phyloP scores from a whole-genome alignment of 2,888 invertebrate species.

The Oxyteleia sp. region DNA sequence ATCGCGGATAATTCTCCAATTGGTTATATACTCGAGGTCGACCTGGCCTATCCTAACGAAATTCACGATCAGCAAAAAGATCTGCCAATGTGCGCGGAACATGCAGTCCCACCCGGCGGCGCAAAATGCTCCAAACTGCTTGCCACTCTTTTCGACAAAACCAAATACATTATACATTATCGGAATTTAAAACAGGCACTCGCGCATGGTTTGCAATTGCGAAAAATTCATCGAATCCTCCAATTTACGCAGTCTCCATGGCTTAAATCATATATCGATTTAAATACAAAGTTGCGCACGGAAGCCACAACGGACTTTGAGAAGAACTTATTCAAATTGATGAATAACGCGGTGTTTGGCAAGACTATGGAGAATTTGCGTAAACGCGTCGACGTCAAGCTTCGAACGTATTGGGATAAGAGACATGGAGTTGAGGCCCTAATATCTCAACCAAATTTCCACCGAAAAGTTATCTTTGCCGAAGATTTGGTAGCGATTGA shows the following conservation, averaged over 20 bases:
- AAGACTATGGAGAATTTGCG: too few species aligned
- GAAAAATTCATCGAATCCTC: conserved; percentile 26
- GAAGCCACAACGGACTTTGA: too few species aligned
- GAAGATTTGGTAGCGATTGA: too few species aligned
- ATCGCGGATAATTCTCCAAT: too few species aligned
- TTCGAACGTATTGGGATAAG: too few species aligned
- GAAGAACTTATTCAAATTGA: too few species aligned
- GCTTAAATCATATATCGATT: conserved; percentile 26
- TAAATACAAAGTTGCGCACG: too few species aligned
- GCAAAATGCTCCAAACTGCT: conserved; percentile 19
- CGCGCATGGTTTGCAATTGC: conserved; percentile 3
- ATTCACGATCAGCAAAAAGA: conserved; percentile 17
- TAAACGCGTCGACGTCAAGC: too few species aligned
- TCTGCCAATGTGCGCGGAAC: conserved; percentile 15
- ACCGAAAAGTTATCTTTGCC: too few species aligned
- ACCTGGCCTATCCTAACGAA: neutral
- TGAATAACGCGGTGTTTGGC: too few species aligned
- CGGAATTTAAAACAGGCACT: conserved; percentile 36
- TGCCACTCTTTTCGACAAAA: conserved; percentile 8
- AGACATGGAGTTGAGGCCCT: too few species aligned
- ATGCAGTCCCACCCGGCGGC: conserved; percentile 7
- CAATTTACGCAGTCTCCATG: conserved; percentile 32
- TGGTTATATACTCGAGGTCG: conserved; percentile 39
- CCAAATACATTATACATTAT: conserved; percentile 29
- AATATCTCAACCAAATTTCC: too few species aligned